A percentile compares a stretch with the other conserved stretches of the same genome.
phyloP scores from a whole-genome alignment of 2,113 vertebrate genomes.

The Axis porcinus region DNA sequence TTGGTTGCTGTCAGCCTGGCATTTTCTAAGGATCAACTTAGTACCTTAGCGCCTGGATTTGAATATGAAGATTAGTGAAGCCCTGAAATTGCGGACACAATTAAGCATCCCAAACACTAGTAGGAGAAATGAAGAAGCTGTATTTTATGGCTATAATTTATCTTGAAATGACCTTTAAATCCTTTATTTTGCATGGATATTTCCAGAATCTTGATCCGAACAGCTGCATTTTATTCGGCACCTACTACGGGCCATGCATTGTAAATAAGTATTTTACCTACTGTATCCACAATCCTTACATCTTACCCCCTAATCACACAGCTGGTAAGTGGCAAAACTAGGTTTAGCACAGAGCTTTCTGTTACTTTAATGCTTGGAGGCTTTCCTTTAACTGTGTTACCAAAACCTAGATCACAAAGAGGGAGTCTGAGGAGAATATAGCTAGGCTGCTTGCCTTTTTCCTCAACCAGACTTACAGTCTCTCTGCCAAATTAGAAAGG shows the following conservation, averaged over 20 bases:
- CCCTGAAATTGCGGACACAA: neutral
- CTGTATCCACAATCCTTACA: neutral
- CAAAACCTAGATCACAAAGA: conserved; percentile 1
- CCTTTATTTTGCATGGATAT: conserved; percentile 9
- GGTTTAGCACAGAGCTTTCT: conserved; percentile 4
- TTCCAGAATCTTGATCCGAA: conserved; percentile 36
- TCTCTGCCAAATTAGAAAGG: conserved; percentile 35
- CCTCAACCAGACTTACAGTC: neutral
- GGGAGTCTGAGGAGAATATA: neutral
- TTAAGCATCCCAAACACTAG: conserved; percentile 3
- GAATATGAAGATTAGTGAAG: conserved; percentile 25
- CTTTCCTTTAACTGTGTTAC: conserved; percentile 3
- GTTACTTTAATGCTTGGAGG: conserved; percentile 25
- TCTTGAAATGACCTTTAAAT: conserved; percentile 31
- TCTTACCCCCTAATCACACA: neutral
- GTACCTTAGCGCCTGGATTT: conserved; percentile 38
- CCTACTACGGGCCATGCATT: neutral
- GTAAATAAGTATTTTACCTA: neutral
- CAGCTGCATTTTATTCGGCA: neutral
- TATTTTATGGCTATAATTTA: conserved; percentile 24
- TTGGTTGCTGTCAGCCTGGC: neutral
- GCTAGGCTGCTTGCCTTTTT: neutral
- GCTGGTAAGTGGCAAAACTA: neutral
- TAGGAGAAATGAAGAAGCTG: neutral
- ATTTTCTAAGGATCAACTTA: conserved; percentile 22